Conservation (phyloP, 1,140 invertebrate species). For the Bombus sibiricus region DNA sequence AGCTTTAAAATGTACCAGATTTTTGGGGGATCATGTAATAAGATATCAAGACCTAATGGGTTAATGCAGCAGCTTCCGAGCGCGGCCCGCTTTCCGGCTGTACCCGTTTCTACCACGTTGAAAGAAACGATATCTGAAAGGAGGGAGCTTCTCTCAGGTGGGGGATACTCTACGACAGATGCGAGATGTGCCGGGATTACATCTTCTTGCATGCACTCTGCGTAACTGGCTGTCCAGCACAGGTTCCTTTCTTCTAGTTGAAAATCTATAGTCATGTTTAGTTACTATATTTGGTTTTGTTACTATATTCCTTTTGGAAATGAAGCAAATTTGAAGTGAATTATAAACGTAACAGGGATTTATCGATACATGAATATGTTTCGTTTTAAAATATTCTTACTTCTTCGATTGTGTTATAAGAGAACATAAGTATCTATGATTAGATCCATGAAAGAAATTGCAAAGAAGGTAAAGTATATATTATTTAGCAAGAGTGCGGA, state of each 20-base stretch:
- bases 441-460: too few species aligned
- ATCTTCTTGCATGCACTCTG: conserved; percentile 37
- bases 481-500: too few species aligned
- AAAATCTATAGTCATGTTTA: neutral
- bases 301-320: neutral
- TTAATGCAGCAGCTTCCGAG: conserved; percentile 47
- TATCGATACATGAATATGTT: too few species aligned
- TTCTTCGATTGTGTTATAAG: too few species aligned
- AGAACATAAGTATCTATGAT: too few species aligned
- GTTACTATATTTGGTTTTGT: too few species aligned
- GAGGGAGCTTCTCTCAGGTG: neutral
- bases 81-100: conserved; percentile 67
- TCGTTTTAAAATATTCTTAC: too few species aligned
- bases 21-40: neutral
- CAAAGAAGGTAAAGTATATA: too few species aligned
- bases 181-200: conserved; percentile 70
- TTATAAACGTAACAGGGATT: too few species aligned
- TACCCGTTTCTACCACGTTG: conserved; percentile 62
- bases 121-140: conserved; percentile 38
- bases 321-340: too few species aligned
- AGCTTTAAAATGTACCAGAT: too few species aligned
- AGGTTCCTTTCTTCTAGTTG: neutral
- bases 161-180: conserved; percentile 67
- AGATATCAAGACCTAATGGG: neutral
- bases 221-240: conserved; percentile 61